These are phyloP conservation scores for Synanthedon formicaeformis DNA, from an alignment of 2,888 invertebrate species.

Conservation along the genomic window DNA sequence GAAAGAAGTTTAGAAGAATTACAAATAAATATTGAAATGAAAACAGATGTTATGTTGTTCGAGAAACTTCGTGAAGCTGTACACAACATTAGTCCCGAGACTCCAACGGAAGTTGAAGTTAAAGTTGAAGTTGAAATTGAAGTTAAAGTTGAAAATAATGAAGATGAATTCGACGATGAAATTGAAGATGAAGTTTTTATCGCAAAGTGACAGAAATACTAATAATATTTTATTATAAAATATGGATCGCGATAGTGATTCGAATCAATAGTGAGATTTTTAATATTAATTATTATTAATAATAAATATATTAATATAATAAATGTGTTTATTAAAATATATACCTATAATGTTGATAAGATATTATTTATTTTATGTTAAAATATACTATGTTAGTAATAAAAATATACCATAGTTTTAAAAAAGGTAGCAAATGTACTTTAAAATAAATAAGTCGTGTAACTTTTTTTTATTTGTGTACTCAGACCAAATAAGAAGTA, in stretches of 20 bases:
- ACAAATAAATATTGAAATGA: too few species aligned
- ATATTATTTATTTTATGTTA: constrained; percentile 34
- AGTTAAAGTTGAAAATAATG: not conserved
- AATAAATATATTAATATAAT: constrained; percentile 12
- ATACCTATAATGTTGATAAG: constrained; percentile 16
- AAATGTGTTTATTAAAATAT: constrained; percentile 11
- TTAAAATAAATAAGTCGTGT: too few species aligned
- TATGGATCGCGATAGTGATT: constrained; percentile 16
- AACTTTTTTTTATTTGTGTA: too few species aligned
- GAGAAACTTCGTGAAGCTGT: not conserved
- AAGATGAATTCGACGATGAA: constrained; percentile 10
- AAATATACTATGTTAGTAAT: constrained; percentile 20
- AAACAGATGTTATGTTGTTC: too few species aligned
- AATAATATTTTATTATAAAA: constrained; percentile 6
- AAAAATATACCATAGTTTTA: constrained; percentile 1
- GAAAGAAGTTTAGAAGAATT: too few species aligned
- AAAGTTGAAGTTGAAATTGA: not conserved
- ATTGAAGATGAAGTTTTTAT: constrained; percentile 9
- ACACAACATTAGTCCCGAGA: constrained; percentile 1
- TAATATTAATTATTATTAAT: constrained; percentile 12
- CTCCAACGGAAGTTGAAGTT: not conserved
- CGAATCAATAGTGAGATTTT: constrained; percentile 54
- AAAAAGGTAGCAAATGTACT: too few species aligned
- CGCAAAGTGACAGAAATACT: constrained; percentile 5
- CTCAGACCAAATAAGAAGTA: too few species aligned